These are phyloP conservation scores for Forbesichthys papilliferus DNA, from an alignment of 2,113 vertebrate genomes.

Conservation along the genomic window DNA sequence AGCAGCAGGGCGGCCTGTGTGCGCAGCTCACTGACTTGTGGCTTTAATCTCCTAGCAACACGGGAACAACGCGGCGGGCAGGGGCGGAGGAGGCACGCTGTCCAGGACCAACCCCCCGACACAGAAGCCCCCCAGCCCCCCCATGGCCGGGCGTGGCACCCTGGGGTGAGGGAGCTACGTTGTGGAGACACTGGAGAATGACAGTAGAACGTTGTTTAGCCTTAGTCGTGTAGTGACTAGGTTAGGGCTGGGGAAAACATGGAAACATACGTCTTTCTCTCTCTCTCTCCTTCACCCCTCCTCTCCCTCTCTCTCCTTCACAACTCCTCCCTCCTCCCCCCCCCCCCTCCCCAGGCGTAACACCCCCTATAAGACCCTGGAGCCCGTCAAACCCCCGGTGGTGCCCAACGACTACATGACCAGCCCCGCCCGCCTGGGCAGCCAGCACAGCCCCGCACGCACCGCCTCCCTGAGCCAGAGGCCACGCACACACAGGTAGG, in stretches of 20 bases:
- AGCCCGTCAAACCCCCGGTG: constrained; percentile 94
- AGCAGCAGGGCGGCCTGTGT: no score
- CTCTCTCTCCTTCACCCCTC: no score
- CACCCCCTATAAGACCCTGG: constrained; percentile 96
- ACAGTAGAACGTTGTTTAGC: no score
- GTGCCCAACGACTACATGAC: constrained; percentile 99
- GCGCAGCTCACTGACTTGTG: neutral
- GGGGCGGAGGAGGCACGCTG: constrained; percentile 82
- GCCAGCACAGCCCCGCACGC: constrained; percentile 94
- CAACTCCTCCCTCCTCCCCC: neutral
- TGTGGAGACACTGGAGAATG: no score
- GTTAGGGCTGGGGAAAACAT: no score
- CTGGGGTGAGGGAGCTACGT: constrained; percentile 80
- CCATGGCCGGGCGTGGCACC: constrained; percentile 94
- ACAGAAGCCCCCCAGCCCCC: constrained; percentile 97
- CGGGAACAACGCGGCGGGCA: constrained; percentile 91
- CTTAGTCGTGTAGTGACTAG: no score
- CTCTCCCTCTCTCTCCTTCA: no score
- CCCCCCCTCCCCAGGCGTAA: constrained; percentile 79
- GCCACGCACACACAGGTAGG: constrained; percentile 96
- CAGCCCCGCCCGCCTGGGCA: constrained; percentile 92
- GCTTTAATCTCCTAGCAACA: constrained; percentile 79
- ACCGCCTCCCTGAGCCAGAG: constrained; percentile 98
- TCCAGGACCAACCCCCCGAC: constrained; percentile 96
- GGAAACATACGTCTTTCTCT: no score